These are phyloP conservation scores for Erebia ligea DNA, from an alignment of 2,888 invertebrate genomes.

Conservation along the genomic window DNA sequence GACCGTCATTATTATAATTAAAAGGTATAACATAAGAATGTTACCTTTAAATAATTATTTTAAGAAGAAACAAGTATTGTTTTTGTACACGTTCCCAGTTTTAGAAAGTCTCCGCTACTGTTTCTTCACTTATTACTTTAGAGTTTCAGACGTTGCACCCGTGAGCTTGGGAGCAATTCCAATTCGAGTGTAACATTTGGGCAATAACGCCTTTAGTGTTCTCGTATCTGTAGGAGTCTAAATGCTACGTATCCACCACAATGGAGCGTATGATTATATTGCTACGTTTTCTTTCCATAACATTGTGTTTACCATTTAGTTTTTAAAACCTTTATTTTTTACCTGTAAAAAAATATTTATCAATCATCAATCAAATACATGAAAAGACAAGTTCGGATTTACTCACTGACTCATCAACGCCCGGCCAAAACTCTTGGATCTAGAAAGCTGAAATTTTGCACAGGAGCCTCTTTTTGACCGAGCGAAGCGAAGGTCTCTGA, in stretches of 20 bases:
- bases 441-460: no score
- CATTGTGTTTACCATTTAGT: background rate
- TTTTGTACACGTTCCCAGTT: conserved; percentile 5
- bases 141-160: background rate
- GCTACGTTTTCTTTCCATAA: background rate
- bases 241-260: conserved; percentile 2
- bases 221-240: conserved; percentile 16
- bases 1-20: no score
- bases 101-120: background rate
- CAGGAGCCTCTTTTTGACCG: no score
- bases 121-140: conserved; percentile 15
- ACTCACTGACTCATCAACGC: no score
- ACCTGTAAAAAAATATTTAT: background rate
- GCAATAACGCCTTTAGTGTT: conserved; percentile 12
- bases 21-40: no score
- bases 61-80: background rate
- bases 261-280: conserved; percentile 17
- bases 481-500: no score
- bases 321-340: background rate
- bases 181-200: conserved; percentile 22
- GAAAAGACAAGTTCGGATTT: no score
- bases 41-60: background rate
- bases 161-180: conserved; percentile 11
- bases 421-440: no score
- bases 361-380: no score